Base-by-base conservation (phyloP, 2,888 invertebrate genomes). In the Stenoptilia bipunctidactyla region DNA sequence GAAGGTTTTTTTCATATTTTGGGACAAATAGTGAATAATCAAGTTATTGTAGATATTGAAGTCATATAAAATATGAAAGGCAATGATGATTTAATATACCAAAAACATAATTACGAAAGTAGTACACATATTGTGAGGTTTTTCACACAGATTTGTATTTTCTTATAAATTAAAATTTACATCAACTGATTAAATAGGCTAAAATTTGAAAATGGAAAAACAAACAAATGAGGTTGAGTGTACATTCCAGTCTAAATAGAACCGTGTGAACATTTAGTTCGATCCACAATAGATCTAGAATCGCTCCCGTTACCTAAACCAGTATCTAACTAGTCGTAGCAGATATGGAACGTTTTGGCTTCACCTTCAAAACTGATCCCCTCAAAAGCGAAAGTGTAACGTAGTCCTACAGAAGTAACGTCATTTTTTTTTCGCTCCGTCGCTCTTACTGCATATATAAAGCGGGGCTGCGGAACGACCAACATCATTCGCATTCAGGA, bases 401-500 rank as follows among this genome's bases (percentile, higher is more conserved):
- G 66, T 70, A 63, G 79, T 79, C 82, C 82, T 80, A 75, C 66
- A 55, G 63, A 59, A 30, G 56, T 50, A 58, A 52, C 61, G 72
- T 64, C 68, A 70, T 71, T 75, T 82, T 80, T 66, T 82, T 77
- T 75, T 71, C 79, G 80, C 61, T 75, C 79, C 66, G 73, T 64
- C 79, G 69, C 77, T 76, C 73, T 63, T 73, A 58, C 65, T 53
- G 67, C 66, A 74, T 83, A 85, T 84, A 83, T 83, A 83, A 76
- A 75, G 65, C 77, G 71, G 66, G 61, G 72, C 63, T 51, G 56
- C 61, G 53, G 54, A 63, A 58, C 56, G 66, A 55, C 75, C 72
- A 70, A 75, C 82, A 85, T 84, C 84, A 85, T 75, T 85, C 85
- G 71, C 80, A 82, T 82, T 83, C 80, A 80, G 84, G 76, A 82